A percentile compares a stretch with the other conserved stretches of the same genome.
Evolutionary conservation across 2,888 invertebrate genomes (phyloP).

Genomic region (Drosophila borealis): DNA sequence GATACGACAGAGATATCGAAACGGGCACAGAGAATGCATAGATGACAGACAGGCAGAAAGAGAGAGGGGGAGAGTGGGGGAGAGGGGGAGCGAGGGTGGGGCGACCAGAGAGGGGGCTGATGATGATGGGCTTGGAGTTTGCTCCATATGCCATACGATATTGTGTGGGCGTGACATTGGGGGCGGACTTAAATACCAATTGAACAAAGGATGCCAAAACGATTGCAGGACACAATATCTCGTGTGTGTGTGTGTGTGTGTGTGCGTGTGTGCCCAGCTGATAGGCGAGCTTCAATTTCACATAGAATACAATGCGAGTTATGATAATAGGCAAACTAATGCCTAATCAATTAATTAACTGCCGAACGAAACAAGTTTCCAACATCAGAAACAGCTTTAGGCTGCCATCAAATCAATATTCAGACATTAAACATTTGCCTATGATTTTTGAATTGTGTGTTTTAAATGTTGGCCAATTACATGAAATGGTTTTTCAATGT

Average conservation of each 20-base stretch:
- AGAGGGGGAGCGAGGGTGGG: conserved; percentile 1
- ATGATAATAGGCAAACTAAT: background rate
- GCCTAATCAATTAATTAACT: conserved; percentile 23
- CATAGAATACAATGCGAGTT: background rate
- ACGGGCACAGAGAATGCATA: background rate
- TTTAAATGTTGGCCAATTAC: no score
- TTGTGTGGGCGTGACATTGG: conserved; percentile 42
- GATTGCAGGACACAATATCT: conserved; percentile 34
- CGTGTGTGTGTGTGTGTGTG: background rate
- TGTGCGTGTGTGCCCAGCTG: conserved; percentile 8
- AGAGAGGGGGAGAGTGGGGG: background rate
- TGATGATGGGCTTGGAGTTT: background rate
- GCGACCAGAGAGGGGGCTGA: background rate
- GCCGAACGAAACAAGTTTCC: background rate
- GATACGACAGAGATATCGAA: background rate
- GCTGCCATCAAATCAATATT: no score
- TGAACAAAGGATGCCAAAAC: conserved; percentile 32
- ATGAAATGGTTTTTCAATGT: no score
- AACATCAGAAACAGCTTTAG: no score
- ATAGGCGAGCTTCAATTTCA: conserved; percentile 18
- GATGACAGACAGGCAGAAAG: background rate
- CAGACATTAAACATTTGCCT: no score
- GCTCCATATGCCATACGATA: conserved; percentile 40
- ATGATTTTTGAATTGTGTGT: no score
- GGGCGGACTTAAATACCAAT: conserved; percentile 40